Conservation (phyloP, 1,140 invertebrate species). For the Nasonia giraulti region DNA sequence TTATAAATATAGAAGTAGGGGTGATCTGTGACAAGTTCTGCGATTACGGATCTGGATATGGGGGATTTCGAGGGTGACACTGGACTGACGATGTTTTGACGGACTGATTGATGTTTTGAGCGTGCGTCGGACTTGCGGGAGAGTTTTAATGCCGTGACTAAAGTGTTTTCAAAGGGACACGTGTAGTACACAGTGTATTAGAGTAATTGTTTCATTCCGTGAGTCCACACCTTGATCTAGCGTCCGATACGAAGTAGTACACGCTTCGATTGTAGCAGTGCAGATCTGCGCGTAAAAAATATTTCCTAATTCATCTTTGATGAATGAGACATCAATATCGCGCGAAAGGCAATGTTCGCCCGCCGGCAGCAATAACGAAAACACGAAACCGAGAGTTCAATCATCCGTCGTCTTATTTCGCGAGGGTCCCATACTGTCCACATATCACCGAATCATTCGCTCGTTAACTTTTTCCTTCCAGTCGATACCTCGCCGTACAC, state of each 20-base stretch:
- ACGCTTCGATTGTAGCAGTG: background rate
- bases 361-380: constrained; percentile 23
- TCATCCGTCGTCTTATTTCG: constrained; percentile 16
- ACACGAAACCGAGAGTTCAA: constrained; percentile 22
- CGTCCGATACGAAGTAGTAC: background rate
- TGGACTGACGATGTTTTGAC: background rate
- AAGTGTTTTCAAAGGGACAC: background rate
- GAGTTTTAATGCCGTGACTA: background rate
- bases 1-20: background rate
- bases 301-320: constrained; percentile 37
- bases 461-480: constrained; percentile 60
- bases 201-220: background rate
- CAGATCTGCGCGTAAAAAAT: background rate
- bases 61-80: background rate
- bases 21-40: background rate
- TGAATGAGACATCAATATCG: constrained; percentile 23
- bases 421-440: constrained; percentile 19
- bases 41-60: background rate
- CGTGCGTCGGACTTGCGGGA: too few species aligned
- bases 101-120: too few species aligned
- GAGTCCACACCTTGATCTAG: too few species aligned
- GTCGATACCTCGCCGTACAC: constrained; percentile 56
- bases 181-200: background rate
- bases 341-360: constrained; percentile 1
- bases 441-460: constrained; percentile 62